phyloP scores from a whole-genome alignment of 1,140 invertebrate species.

The Heliconius congener region DNA sequence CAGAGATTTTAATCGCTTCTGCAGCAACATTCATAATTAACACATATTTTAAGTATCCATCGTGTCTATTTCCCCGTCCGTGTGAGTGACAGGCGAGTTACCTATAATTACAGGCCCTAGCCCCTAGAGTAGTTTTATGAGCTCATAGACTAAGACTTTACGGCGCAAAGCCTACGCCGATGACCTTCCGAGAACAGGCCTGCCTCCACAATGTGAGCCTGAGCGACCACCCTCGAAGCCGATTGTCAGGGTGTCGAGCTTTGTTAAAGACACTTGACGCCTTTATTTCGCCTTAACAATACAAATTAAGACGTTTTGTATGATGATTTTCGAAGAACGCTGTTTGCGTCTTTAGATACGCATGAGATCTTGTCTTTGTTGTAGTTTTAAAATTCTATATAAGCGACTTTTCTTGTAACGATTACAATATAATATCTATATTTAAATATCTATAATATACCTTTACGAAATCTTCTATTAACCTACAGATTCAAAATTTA shows the following conservation, averaged over 20 bases:
- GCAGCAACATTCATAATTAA: not conserved
- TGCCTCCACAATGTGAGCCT: constrained; percentile 45
- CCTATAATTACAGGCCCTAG: constrained; percentile 63
- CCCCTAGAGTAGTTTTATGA: constrained; percentile 57
- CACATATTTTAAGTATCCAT: constrained; percentile 18
- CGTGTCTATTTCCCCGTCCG: constrained; percentile 29
- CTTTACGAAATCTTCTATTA: too few species aligned
- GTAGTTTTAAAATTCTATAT: constrained; percentile 19
- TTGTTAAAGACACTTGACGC: constrained; percentile 62
- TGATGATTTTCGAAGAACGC: constrained; percentile 39
- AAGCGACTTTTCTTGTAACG: constrained; percentile 1
- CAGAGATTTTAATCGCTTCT: not conserved
- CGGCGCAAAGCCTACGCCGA: constrained; percentile 53
- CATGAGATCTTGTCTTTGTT: constrained; percentile 30
- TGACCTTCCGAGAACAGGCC: constrained; percentile 71
- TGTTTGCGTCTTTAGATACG: constrained; percentile 27
- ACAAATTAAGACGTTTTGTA: constrained; percentile 51
- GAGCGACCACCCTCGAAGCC: constrained; percentile 66
- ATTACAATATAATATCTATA: not conserved
- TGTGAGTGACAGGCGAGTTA: constrained; percentile 39
- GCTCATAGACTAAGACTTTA: constrained; percentile 57
- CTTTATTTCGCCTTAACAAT: constrained; percentile 59
- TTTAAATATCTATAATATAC: too few species aligned
- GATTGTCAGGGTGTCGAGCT: constrained; percentile 58
- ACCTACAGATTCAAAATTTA: too few species aligned